phyloP scores from a whole-genome alignment of 92 coral and sea anemone species.

The Parazoanthus darwini region DNA sequence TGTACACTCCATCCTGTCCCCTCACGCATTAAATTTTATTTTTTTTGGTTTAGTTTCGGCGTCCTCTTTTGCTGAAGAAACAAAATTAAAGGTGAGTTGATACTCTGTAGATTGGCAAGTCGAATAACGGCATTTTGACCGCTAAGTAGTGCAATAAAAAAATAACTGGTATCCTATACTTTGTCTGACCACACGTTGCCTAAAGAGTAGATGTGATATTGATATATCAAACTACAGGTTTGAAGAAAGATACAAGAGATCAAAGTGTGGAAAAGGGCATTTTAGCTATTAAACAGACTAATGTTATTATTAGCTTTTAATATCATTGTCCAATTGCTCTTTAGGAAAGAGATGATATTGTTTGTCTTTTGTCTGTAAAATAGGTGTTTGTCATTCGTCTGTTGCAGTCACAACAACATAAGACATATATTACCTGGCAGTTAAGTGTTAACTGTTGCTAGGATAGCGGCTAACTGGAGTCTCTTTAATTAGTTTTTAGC shows the following conservation, averaged over 20 bases:
- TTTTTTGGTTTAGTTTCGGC: slow-evolving; percentile 4
- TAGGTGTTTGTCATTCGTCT: slow-evolving; percentile 17
- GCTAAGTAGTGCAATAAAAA: background rate
- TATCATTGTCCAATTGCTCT: slow-evolving; percentile 13
- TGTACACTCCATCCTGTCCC: too few species aligned
- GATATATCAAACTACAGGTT: background rate
- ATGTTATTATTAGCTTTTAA: slow-evolving; percentile 11
- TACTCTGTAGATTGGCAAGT: background rate
- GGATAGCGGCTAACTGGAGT: background rate
- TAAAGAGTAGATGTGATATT: background rate
- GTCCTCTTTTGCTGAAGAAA: slow-evolving; percentile 19
- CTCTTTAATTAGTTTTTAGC: slow-evolving; percentile 66
- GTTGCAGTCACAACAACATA: slow-evolving; percentile 26
- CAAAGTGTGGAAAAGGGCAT: background rate
- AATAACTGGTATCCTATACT: background rate
- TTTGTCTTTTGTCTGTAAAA: slow-evolving; percentile 16
- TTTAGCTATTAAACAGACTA: background rate
- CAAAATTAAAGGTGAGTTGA: slow-evolving; percentile 3
- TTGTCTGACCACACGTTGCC: background rate
- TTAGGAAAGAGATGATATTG: slow-evolving; percentile 11
- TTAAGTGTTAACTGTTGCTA: slow-evolving; percentile 32
- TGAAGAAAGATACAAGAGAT: background rate
- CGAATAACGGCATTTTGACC: background rate
- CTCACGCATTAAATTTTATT: background rate
- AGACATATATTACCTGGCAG: slow-evolving; percentile 1